Percentiles rank a stretch among this genome's conserved stretches.
Evolutionary conservation across 2,888 invertebrate species (phyloP).

Genomic region (Tortricodes alternella): DNA sequence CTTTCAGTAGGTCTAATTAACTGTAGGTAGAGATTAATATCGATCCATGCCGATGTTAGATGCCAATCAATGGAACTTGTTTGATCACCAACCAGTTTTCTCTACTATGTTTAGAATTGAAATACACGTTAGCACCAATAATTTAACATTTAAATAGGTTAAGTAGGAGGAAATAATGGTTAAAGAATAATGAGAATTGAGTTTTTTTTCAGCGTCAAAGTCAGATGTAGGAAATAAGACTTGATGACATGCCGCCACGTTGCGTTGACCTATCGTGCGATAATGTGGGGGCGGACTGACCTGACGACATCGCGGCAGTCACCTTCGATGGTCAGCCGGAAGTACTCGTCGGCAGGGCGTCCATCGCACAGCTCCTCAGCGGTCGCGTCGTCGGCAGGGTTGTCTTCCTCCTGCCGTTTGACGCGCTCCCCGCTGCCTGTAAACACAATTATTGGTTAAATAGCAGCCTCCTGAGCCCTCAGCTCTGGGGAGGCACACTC

Average conservation of each 20-base stretch:
- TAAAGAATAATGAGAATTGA: no score
- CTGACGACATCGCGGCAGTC: constrained; percentile 97
- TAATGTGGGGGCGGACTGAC: constrained; percentile 73
- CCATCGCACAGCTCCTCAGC: constrained; percentile 94
- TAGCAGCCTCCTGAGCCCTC: no score
- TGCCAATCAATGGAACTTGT: constrained; percentile 43
- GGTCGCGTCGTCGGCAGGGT: constrained; percentile 83
- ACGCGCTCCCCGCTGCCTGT: constrained; percentile 79
- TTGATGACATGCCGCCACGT: background rate
- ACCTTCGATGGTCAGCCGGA: constrained; percentile 90
- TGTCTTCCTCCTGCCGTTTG: constrained; percentile 87
- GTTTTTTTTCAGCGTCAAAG: no score
- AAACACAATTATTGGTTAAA: constrained; percentile 34
- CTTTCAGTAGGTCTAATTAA: no score
- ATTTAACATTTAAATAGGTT: background rate
- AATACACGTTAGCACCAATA: background rate
- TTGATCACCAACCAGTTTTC: constrained; percentile 35
- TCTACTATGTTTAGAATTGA: constrained; percentile 13
- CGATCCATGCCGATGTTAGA: constrained; percentile 15
- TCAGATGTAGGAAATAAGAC: no score
- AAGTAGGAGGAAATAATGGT: background rate
- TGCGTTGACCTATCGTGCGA: constrained; percentile 5
- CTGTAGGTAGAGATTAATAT: constrained; percentile 5
- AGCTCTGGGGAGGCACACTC: no score
- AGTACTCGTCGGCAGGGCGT: constrained; percentile 95